These are phyloP conservation scores for Gambusia yucatana DNA, from an alignment of 2,797 vertebrate species.

Conservation along the genomic window DNA sequence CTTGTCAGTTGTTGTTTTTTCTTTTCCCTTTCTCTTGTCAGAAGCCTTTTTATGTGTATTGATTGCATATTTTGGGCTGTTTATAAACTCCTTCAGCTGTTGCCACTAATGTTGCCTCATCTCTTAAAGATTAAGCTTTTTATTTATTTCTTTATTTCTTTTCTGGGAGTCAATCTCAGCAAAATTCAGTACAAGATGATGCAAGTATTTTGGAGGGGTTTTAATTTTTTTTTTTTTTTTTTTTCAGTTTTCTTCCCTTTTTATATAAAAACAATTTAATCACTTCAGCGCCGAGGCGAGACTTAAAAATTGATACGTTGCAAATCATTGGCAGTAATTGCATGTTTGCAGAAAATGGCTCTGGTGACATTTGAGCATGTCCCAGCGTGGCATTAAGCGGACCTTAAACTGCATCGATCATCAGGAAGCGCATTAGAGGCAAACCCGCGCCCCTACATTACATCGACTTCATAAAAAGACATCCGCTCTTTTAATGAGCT, in stretches of 20 bases:
- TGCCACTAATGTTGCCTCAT: slow-evolving; percentile 30
- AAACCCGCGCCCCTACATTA: slow-evolving; percentile 25
- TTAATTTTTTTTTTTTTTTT: slow-evolving; percentile 34
- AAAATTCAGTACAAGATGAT: slow-evolving; percentile 58
- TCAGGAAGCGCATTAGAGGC: slow-evolving; percentile 33
- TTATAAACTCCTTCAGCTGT: slow-evolving; percentile 48
- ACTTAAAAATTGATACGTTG: slow-evolving; percentile 45
- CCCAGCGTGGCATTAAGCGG: slow-evolving; percentile 23
- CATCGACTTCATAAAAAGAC: slow-evolving; percentile 21
- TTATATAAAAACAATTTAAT: slow-evolving; percentile 52
- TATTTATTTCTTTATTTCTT: background rate
- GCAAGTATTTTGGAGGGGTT: slow-evolving; percentile 52
- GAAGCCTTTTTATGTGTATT: slow-evolving; percentile 49
- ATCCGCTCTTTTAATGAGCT: slow-evolving; percentile 36
- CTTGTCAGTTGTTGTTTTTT: slow-evolving; percentile 8
- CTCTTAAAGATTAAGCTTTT: slow-evolving; percentile 50
- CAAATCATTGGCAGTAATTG: slow-evolving; percentile 55
- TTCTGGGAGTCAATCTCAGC: slow-evolving; percentile 29
- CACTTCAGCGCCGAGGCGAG: slow-evolving; percentile 39
- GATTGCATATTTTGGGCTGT: slow-evolving; percentile 38
- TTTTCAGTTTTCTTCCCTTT: slow-evolving; percentile 51
- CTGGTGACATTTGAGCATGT: slow-evolving; percentile 55
- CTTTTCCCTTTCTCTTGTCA: slow-evolving; percentile 26
- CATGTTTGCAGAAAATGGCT: slow-evolving; percentile 54
- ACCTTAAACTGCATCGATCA: slow-evolving; percentile 41